Evolutionary conservation across 2,888 invertebrate species (phyloP).

Genomic region (Polyploca ridens): DNA sequence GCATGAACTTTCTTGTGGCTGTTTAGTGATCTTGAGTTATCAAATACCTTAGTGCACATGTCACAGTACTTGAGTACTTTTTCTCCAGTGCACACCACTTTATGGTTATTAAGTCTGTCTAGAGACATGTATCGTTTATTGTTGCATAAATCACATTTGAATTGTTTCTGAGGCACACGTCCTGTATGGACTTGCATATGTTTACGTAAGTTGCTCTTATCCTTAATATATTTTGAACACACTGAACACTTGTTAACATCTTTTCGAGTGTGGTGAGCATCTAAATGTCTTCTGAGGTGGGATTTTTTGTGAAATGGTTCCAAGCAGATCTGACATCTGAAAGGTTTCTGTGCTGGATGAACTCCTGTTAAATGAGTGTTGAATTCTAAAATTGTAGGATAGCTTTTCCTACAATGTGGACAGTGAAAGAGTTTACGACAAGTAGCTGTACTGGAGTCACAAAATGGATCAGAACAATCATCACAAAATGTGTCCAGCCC

Average conservation of each 20-base stretch:
- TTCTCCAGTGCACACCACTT: slow-evolving; percentile 81
- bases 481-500: slow-evolving; percentile 80
- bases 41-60: slow-evolving; percentile 84
- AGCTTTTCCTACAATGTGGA: slow-evolving; percentile 83
- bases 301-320: slow-evolving; percentile 82
- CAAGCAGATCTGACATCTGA: slow-evolving; percentile 82
- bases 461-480: slow-evolving; percentile 82
- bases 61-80: slow-evolving; percentile 81
- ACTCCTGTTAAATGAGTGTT: slow-evolving; percentile 82
- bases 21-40: slow-evolving; percentile 81
- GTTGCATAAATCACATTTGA: slow-evolving; percentile 82
- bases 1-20: slow-evolving; percentile 84
- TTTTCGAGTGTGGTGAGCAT: slow-evolving; percentile 79
- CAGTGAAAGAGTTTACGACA: slow-evolving; percentile 82
- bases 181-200: slow-evolving; percentile 85
- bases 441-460: slow-evolving; percentile 74
- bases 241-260: slow-evolving; percentile 83
- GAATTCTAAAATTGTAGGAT: slow-evolving; percentile 81
- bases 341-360: slow-evolving; percentile 81
- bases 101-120: slow-evolving; percentile 81
- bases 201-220: slow-evolving; percentile 82
- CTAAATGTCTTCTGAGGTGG: slow-evolving; percentile 79
- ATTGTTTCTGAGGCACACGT: slow-evolving; percentile 81
- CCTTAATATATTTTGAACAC: slow-evolving; percentile 83
- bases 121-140: slow-evolving; percentile 83